These are phyloP conservation scores for Zoroaster sp. DNA, from an alignment of 53 echinoderm and acorn worm genomes.

Conservation along the genomic window DNA sequence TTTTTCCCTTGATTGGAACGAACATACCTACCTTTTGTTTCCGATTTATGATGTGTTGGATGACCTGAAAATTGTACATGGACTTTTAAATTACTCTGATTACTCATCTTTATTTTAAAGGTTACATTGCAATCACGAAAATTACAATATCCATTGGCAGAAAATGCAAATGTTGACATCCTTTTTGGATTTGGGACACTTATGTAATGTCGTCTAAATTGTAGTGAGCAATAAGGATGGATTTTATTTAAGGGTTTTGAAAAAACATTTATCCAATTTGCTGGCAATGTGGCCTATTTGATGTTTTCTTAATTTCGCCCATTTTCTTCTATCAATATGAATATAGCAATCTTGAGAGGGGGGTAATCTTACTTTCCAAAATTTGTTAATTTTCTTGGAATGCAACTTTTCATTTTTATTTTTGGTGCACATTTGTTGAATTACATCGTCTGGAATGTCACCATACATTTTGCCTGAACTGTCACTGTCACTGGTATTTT, in stretches of 20 bases:
- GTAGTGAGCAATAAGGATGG: background rate
- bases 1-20: too few relatives aligned
- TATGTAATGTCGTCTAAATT: background rate
- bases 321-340: background rate
- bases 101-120: background rate
- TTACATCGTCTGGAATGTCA: background rate
- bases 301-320: background rate
- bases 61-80: too few relatives aligned
- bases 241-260: background rate
- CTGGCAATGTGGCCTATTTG: background rate
- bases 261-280: background rate
- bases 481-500: background rate
- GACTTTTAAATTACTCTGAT: too few relatives aligned
- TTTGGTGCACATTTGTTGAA: background rate
- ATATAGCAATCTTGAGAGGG: background rate
- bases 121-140: background rate
- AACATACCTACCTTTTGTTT: too few relatives aligned
- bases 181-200: background rate
- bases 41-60: too few relatives aligned
- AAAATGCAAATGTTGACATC: background rate
- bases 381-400: too few relatives aligned
- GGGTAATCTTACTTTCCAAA: background rate
- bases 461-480: background rate
- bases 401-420: background rate
- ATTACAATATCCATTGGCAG: too few relatives aligned